Conservation (phyloP, 2,113 vertebrate genomes). For the Ceyx melanurus region DNA sequence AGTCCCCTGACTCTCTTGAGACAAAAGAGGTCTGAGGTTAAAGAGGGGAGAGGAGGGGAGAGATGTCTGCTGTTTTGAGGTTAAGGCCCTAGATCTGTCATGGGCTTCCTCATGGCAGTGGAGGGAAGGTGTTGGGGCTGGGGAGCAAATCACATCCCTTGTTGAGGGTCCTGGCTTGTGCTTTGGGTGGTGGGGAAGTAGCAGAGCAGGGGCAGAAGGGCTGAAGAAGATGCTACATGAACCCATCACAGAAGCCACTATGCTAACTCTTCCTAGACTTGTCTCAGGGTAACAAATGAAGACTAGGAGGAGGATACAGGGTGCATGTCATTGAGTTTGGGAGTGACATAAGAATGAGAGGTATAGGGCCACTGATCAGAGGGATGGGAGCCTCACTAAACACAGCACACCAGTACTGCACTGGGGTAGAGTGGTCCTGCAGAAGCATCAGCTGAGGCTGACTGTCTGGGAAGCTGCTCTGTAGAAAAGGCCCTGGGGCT, state of each 20-base stretch:
- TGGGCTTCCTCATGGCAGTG: background rate
- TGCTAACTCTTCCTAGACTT: background rate
- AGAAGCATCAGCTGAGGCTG: background rate
- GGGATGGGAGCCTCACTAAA: background rate
- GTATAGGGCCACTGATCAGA: accelerated
- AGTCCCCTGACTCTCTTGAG: background rate
- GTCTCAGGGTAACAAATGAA: background rate
- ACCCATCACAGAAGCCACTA: background rate
- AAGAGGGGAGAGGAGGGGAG: too few relatives aligned
- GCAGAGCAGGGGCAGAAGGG: background rate
- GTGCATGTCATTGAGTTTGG: background rate
- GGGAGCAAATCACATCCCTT: background rate
- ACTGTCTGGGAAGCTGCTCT: background rate
- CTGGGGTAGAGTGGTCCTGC: background rate
- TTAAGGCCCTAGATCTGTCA: background rate
- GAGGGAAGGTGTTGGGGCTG: too few relatives aligned
- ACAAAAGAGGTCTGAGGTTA: background rate
- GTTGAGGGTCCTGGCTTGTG: background rate
- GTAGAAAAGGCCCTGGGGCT: background rate
- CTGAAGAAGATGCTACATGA: background rate
- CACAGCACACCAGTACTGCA: background rate
- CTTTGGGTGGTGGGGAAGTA: background rate
- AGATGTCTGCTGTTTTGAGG: background rate
- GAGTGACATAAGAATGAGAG: background rate
- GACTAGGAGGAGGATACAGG: background rate